Evolutionary conservation across 2,113 vertebrate species (phyloP).

Genomic region (Paramisgurnus dabryanus): DNA sequence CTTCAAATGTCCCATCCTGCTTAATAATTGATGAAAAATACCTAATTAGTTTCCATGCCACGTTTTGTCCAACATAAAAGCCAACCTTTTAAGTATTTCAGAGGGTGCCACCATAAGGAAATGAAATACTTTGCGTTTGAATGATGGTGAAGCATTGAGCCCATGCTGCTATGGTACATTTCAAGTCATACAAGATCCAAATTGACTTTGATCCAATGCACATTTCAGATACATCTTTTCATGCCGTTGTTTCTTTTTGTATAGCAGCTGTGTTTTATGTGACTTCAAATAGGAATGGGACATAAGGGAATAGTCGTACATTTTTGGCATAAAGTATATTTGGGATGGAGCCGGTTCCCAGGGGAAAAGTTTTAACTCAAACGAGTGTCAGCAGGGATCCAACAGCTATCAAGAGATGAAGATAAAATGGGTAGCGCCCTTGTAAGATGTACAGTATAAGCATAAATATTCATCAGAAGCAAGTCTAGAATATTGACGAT

Average conservation of each 20-base stretch:
- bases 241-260: conserved; percentile 3
- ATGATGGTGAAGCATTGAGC: neutral
- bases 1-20: conserved; percentile 31
- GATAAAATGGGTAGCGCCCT: neutral
- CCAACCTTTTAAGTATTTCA: conserved; percentile 31
- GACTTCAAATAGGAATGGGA: neutral
- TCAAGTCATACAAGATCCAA: too few species aligned
- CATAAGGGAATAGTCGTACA: neutral
- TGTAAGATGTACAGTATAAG: neutral
- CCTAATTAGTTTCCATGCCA: conserved; percentile 48
- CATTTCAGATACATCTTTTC: neutral
- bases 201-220: too few species aligned
- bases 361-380: conserved; percentile 33
- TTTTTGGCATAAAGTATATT: conserved; percentile 48
- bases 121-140: conserved; percentile 1
- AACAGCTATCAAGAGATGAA: neutral
- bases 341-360: conserved; percentile 31
- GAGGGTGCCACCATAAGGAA: conserved; percentile 15
- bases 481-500: neutral
- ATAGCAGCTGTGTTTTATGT: conserved; percentile 7
- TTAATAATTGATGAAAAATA: conserved; percentile 54
- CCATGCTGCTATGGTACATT: too few species aligned
- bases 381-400: conserved; percentile 10
- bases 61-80: conserved; percentile 44
- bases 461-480: neutral